A percentile compares a stretch with the other conserved stretches of the same genome.
Evolutionary conservation across 2,888 invertebrate genomes (phyloP).

Genomic region (Pollenia angustigena): DNA sequence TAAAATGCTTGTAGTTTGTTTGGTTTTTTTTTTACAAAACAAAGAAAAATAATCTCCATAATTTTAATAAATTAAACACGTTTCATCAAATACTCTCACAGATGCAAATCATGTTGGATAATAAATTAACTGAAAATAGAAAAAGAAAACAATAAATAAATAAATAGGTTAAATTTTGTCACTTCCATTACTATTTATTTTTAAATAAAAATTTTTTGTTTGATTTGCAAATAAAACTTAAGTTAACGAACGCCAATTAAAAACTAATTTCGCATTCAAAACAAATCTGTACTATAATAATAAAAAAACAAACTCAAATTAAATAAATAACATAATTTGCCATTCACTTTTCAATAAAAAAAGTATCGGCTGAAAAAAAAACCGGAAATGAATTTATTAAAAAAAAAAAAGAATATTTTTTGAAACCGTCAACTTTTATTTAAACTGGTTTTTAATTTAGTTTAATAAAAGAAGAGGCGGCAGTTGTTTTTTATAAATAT

Average conservation of each 20-base stretch:
- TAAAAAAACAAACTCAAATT: constrained; percentile 19
- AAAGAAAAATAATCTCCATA: constrained; percentile 5
- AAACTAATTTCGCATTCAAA: constrained; percentile 51
- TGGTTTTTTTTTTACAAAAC: too few species aligned
- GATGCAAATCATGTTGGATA: constrained; percentile 25
- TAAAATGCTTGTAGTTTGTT: too few species aligned
- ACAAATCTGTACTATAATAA: constrained; percentile 31
- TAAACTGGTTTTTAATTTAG: too few species aligned
- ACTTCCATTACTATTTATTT: neutral
- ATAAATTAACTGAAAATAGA: constrained; percentile 13
- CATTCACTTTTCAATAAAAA: constrained; percentile 53
- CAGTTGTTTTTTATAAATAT: too few species aligned
- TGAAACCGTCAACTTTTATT: neutral
- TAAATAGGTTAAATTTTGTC: constrained; percentile 26
- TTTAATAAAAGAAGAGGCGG: too few species aligned
- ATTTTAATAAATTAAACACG: constrained; percentile 41
- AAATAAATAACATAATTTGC: constrained; percentile 21
- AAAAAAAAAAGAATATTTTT: neutral
- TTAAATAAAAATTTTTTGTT: neutral
- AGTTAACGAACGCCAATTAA: neutral
- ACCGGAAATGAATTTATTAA: constrained; percentile 35
- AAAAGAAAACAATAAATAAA: constrained; percentile 2
- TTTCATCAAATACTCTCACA: constrained; percentile 9
- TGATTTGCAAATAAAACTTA: constrained; percentile 15
- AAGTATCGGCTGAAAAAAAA: constrained; percentile 8